phyloP scores from a whole-genome alignment of 2,888 invertebrate genomes.

The Chaitophorus viminalis region DNA sequence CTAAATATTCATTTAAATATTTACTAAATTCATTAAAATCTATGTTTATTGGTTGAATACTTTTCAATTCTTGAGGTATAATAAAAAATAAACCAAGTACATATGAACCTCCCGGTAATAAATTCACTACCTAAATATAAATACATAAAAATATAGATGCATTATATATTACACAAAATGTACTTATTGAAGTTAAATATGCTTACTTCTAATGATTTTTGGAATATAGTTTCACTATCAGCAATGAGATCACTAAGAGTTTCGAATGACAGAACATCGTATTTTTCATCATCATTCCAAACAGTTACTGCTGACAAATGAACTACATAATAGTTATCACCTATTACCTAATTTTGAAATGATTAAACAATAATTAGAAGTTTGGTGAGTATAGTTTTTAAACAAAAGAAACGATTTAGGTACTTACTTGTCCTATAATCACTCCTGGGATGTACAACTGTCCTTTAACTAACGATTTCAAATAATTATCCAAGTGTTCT shows the following conservation, averaged over 20 bases:
- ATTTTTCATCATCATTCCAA: slow-evolving; percentile 2
- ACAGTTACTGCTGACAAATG: slow-evolving; percentile 42
- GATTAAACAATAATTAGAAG: not conserved
- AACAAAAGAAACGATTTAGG: too few relatives aligned
- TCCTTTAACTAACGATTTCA: slow-evolving; percentile 8
- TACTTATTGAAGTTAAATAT: not conserved
- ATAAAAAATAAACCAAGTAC: slow-evolving; percentile 85
- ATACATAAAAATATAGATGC: not conserved
- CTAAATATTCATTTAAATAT: slow-evolving; percentile 6
- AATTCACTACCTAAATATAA: slow-evolving; percentile 75
- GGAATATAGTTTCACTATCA: slow-evolving; percentile 33
- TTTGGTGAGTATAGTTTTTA: not conserved
- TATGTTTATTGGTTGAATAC: slow-evolving; percentile 33
- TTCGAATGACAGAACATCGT: not conserved
- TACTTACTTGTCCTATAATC: slow-evolving; percentile 49
- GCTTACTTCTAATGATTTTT: slow-evolving; percentile 45
- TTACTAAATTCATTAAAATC: slow-evolving; percentile 36
- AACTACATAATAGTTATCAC: slow-evolving; percentile 41
- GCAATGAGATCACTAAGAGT: slow-evolving; percentile 21
- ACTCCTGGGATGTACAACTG: slow-evolving; percentile 42
- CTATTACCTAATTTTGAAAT: slow-evolving; percentile 39
- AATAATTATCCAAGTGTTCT: slow-evolving; percentile 34
- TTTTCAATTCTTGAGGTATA: slow-evolving; percentile 65
- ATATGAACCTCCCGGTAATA: slow-evolving; percentile 91
- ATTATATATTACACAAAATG: not conserved